Evolutionary conservation across 1,140 invertebrate genomes (phyloP), one percentile per base, ranked within the genome.

Genomic region (Schlechtendalia chinensis): DNA sequence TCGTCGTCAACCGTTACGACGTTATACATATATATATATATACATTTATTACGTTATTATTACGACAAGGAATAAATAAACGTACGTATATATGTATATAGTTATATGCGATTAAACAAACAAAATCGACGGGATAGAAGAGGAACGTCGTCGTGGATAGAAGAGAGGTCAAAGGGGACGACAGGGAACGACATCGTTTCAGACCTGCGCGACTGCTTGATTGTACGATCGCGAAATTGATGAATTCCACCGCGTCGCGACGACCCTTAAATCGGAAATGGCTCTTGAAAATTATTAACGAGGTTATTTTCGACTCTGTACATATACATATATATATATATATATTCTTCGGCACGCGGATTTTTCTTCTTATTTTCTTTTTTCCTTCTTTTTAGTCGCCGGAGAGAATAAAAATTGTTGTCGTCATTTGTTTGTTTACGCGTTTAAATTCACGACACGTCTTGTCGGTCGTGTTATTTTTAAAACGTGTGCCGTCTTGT

Each of bases 281-380:
- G 75, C 39, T 61, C 75, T 79, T 61, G 75, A 79, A 79, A 79
- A 79, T 79, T 79, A 79, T 79, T 79, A 79, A 79, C 75, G 75
- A 79, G 56, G 58, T 79, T 79, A 61, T 79, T 63, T 72, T 50
- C 39, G 54, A 63, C 56, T n/a, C n/a, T n/a, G n/a, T n/a, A n/a
- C n/a, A n/a, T n/a, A n/a, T n/a, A n/a, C n/a, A n/a, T n/a, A n/a
- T n/a, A n/a, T n/a, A n/a, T n/a, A 3, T 24, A 47, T 5, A 12
- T 32, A 77, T 19, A 29, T 4, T 56, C 50, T 63, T 27, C 50
- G 17, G 39, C 47, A 45, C 32, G 6, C 58, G 50, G 22, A 63
- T 79, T 79, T 61, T 19, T n/a, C 11, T 11, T 1, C 1, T 11
- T 10, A n/a, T 72, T 50, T 29, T 72, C 12, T 72, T 77, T 11